Evolutionary conservation across 2,888 invertebrate species (phyloP), one percentile per base, ranked within the genome.

Genomic region (Megastigmus dorsalis): DNA sequence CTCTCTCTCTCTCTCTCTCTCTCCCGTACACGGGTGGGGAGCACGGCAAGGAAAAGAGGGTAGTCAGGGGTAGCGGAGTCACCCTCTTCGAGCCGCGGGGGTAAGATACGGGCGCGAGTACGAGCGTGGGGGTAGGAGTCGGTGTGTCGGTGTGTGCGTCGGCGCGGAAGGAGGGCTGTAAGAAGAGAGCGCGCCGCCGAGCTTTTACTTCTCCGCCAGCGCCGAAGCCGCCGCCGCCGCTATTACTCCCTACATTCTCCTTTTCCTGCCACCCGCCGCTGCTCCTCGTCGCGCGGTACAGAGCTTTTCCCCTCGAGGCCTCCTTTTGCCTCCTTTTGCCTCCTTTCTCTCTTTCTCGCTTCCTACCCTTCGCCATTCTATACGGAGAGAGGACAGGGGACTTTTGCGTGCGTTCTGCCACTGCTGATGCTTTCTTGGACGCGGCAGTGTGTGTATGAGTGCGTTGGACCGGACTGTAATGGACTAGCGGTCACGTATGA

Each of bases 161-260:
- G 76, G 81, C 78, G 78, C 76, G 76, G 78, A 82, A 82, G 81
- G 79, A 81, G 80, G 79, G 79, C 76, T 76, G 80, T 81, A 82
- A 82, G 81, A 80, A 81, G 79, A 79, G 79, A n/a, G n/a, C n/a
- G n/a, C n/a, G n/a, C n/a, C 74, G 77, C 78, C 62, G 62, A 74
- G 75, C 79, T 78, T 77, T 76, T 79, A 33, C 79, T 74, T 63
- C 70, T 75, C 71, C 71, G 55, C 20, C 23, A 13, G 65, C 71
- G 36, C 23, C 75, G 74, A 62, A 75, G 55, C 20, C 23, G 13
- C 67, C 71, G 36, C 23, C 75, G 74, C 66, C 77, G 55, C 45
- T 4, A 7, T 65, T 36, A 28, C 45, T 36, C 50, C 26, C 28
- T 30, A 23, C 50, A 52, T 71, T 69, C 67, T 74, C 74, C 76